phyloP scores from a whole-genome alignment of 2,113 vertebrate genomes.

The Neolamprologus sp. region DNA sequence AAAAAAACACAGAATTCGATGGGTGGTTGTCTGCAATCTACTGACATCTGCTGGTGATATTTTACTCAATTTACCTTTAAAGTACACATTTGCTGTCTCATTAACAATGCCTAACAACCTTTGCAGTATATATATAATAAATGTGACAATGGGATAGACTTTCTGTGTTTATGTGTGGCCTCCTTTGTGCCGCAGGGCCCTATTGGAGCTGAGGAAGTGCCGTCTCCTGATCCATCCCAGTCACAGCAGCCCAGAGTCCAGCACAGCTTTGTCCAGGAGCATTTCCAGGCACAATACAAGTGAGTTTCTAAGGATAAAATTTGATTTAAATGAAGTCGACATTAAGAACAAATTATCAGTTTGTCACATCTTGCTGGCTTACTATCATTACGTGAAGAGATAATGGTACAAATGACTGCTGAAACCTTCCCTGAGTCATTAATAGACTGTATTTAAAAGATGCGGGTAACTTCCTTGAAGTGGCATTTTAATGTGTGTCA shows the following conservation, averaged over 20 bases:
- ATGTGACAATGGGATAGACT: background rate
- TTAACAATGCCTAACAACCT: background rate
- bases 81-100: background rate
- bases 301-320: slow-evolving; percentile 37
- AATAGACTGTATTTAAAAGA: background rate
- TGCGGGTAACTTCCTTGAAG: background rate
- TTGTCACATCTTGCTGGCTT: background rate
- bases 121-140: background rate
- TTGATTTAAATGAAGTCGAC: background rate
- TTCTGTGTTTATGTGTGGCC: background rate
- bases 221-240: slow-evolving; percentile 16
- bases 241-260: slow-evolving; percentile 41
- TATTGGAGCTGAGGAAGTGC: slow-evolving; percentile 38
- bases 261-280: slow-evolving; percentile 75
- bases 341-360: background rate
- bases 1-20: background rate
- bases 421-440: background rate
- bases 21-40: background rate
- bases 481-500: background rate
- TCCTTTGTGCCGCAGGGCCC: slow-evolving; percentile 49
- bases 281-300: slow-evolving; percentile 78
- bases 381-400: background rate
- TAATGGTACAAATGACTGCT: background rate
- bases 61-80: background rate
- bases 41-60: background rate